A percentile compares a stretch with the other conserved stretches of the same genome.
These are phyloP conservation scores for Aegotheles bennettii DNA, from an alignment of 2,113 vertebrate species.

Conservation along the genomic window DNA sequence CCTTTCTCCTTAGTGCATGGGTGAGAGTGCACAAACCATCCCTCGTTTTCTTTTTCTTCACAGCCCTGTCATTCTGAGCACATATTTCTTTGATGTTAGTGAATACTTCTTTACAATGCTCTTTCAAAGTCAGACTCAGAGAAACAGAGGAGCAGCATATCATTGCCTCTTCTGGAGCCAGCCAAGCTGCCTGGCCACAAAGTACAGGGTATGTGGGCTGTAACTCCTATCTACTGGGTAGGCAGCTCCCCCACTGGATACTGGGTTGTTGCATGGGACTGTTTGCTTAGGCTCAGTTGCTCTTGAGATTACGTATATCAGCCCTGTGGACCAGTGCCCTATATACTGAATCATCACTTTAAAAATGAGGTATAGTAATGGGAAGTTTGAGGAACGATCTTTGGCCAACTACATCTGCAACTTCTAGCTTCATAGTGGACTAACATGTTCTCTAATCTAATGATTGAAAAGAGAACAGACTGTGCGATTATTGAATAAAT, in stretches of 20 bases:
- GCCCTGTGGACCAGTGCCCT: background rate
- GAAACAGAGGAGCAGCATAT: background rate
- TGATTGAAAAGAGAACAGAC: background rate
- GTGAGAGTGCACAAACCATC: background rate
- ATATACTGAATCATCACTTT: background rate
- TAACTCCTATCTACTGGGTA: background rate
- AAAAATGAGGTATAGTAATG: background rate
- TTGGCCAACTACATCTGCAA: background rate
- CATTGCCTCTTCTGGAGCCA: background rate
- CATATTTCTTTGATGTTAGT: background rate
- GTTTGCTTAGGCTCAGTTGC: background rate
- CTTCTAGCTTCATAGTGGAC: background rate
- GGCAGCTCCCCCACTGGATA: background rate
- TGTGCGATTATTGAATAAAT: background rate
- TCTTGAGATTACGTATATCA: background rate
- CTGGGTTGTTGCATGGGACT: background rate
- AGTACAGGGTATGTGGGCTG: background rate
- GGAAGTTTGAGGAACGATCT: background rate
- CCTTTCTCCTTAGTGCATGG: background rate
- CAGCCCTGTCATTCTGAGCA: background rate
- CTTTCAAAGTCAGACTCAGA: background rate
- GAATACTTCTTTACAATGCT: background rate
- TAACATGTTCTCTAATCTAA: background rate
- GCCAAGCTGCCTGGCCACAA: background rate
- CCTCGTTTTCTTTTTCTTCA: background rate